Evolutionary conservation across 2,797 vertebrate species (phyloP), one percentile per base, ranked within the genome.

Genomic region (Diplodus sargus): DNA sequence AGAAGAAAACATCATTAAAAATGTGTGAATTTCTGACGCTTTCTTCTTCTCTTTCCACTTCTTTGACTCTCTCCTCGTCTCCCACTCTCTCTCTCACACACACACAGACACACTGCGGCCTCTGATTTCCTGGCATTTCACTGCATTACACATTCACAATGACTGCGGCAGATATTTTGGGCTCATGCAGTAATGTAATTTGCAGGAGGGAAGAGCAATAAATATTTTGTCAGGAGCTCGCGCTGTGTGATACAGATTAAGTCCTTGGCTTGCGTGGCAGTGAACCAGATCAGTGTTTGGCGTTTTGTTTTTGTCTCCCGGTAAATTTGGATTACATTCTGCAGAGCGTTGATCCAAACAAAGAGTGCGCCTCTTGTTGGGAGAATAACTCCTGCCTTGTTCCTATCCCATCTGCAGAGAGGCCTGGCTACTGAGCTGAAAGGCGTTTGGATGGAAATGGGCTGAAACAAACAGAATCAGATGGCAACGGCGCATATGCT

Each of bases 301-400:
- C 78, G 71, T 85, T 91, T 87, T 87, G 72, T 89, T 87, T 89
- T 88, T 80, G 85, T 85, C 64, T 81, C 81, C 73, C 39, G 78
- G 75, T 90, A 87, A 89, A 93, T 92, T 92, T 86, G 89, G 89
- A 91, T 94, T 87, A 87, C 83, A 79, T 90, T 93, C 85, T 89
- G 78, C 81, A 64, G 70, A 85, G 82, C 56, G 10, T 34, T 62
- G 86, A 85, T 90, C 90, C 85, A 91, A 90, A 93, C 91, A 93
- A 89, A 85, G 87, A 79, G 73, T 43, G 63, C 85, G 85, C 59
- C 76, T 92, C 90, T 89, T 91, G 87, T 86, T 39, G 66, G 78
- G 87, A 87, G 84, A 92, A 91, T 91, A 93, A 92, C 85, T 91
- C 87, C 68, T 65, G 81, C 88, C 84, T 90, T 92, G 90, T 92